A percentile compares a stretch with the other conserved stretches of the same genome.
Evolutionary conservation across 2,113 vertebrate genomes (phyloP).

Genomic region (Chitala chitala): DNA sequence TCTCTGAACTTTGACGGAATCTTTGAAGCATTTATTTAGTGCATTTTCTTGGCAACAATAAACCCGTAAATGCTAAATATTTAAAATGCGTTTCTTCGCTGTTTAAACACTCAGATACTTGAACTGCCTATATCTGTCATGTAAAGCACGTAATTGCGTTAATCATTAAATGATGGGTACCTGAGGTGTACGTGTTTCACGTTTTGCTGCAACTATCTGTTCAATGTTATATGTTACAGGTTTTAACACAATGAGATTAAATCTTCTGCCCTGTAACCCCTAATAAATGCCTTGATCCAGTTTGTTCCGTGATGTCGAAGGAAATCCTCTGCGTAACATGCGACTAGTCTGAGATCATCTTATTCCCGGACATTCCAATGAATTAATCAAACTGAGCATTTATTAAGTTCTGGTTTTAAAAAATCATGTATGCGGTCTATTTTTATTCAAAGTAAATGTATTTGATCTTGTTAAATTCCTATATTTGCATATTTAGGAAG

Average conservation of each 20-base stretch:
- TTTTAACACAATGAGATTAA: background rate
- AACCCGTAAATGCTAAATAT: too few species aligned
- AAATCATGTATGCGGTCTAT: background rate
- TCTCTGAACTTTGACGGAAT: too few species aligned
- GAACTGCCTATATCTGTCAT: too few species aligned
- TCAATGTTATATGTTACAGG: background rate
- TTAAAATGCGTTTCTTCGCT: too few species aligned
- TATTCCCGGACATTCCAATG: background rate
- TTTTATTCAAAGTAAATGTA: too few species aligned
- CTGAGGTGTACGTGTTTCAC: too few species aligned
- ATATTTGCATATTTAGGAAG: too few species aligned
- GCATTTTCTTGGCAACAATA: too few species aligned
- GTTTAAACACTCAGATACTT: too few species aligned
- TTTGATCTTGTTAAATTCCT: too few species aligned
- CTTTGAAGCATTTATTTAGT: background rate
- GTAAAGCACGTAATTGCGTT: too few species aligned
- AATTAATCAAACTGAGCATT: background rate
- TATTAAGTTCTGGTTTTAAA: background rate
- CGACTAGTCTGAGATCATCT: constrained; percentile 38
- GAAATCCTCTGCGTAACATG: constrained; percentile 43
- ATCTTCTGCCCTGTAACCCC: background rate
- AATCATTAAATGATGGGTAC: too few species aligned
- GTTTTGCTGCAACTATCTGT: background rate
- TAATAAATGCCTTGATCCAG: background rate
- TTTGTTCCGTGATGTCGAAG: background rate